Conservation (phyloP, 92 coral and sea anemone species). For the Bergia sp. region DNA sequence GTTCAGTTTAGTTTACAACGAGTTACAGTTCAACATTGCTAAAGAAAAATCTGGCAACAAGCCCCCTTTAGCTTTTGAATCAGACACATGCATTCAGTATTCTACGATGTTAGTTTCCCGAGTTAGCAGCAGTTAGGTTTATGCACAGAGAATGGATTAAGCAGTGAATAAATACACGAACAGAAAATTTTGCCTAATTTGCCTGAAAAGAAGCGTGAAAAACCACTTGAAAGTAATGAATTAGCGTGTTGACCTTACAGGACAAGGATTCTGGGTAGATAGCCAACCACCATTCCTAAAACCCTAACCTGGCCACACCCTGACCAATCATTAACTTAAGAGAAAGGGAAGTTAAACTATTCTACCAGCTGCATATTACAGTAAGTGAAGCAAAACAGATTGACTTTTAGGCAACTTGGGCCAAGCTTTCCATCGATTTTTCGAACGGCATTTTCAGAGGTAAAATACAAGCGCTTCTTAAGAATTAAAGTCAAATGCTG, state of each 20-base stretch:
- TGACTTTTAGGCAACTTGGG: neutral
- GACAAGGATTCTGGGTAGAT: neutral
- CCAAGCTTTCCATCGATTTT: neutral
- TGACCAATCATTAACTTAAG: too few species aligned
- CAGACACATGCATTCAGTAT: neutral
- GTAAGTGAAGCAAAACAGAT: neutral
- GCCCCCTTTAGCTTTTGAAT: neutral
- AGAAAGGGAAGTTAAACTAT: too few species aligned
- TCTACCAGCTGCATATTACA: neutral
- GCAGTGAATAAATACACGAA: neutral
- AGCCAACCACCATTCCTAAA: neutral
- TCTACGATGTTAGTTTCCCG: neutral
- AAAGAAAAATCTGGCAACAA: neutral
- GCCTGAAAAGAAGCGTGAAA: too few species aligned
- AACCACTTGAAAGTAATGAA: neutral
- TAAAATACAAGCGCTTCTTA: too few species aligned
- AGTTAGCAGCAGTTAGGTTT: conserved; percentile 25
- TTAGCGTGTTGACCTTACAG: neutral
- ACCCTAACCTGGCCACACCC: neutral
- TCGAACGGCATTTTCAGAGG: neutral
- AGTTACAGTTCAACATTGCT: too few species aligned
- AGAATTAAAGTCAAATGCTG: neutral
- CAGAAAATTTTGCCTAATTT: neutral
- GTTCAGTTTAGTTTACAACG: too few species aligned
- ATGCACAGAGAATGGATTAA: neutral